A percentile compares a stretch with the other conserved stretches of the same genome.
Conservation (phyloP, 1,140 invertebrate genomes). For the Vanessa atalanta region DNA sequence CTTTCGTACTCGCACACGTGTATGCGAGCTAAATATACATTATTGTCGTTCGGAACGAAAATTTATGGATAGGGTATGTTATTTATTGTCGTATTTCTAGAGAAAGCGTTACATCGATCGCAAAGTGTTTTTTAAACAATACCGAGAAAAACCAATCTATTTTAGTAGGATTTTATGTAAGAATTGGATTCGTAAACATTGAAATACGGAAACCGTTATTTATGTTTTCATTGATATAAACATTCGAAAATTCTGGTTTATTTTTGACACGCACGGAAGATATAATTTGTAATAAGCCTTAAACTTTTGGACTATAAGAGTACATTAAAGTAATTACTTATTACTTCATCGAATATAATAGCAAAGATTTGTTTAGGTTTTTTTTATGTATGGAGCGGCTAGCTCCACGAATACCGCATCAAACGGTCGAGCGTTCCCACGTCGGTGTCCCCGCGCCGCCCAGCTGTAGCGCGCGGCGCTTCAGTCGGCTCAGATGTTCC, state of each 20-base stretch:
- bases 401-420: constrained; percentile 38
- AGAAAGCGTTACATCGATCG: constrained; percentile 21
- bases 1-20: neutral
- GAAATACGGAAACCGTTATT: neutral
- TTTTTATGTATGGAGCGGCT: neutral
- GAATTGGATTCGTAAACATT: neutral
- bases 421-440: constrained; percentile 28
- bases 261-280: too few species aligned
- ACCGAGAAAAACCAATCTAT: neutral
- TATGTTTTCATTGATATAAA: neutral
- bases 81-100: constrained; percentile 29
- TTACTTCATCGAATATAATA: too few species aligned
- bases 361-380: neutral
- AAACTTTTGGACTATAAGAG: too few species aligned
- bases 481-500: constrained; percentile 69
- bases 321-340: too few species aligned
- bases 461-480: constrained; percentile 40
- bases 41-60: constrained; percentile 35
- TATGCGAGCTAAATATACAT: constrained; percentile 50
- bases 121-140: neutral
- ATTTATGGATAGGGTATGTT: constrained; percentile 46
- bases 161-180: neutral
- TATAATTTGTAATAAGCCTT: neutral
- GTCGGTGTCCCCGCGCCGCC: constrained; percentile 23
- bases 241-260: too few species aligned